phyloP scores from a whole-genome alignment of 2,888 invertebrate genomes.

The Drosophila antonietae region DNA sequence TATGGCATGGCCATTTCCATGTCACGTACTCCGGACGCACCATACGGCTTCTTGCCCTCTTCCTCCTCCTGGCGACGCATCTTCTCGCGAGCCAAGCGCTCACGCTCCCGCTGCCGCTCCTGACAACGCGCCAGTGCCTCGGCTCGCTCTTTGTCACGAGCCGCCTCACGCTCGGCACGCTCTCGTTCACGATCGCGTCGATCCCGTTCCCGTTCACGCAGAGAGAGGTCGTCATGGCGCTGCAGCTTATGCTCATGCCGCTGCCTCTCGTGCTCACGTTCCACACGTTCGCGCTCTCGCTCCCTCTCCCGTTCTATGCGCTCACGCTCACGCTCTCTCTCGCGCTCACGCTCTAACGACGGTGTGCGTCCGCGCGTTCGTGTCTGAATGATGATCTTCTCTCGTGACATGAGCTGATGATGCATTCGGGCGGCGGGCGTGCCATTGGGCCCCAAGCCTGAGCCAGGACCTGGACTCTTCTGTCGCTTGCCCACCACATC shows the following conservation, averaged over 20 bases:
- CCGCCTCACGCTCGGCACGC: conserved; percentile 86
- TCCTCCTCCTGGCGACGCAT: conserved; percentile 85
- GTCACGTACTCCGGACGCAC: conserved; percentile 83
- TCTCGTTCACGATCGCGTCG: conserved; percentile 87
- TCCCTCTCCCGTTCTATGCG: conserved; percentile 65
- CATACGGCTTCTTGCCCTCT: conserved; percentile 72
- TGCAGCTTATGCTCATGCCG: conserved; percentile 82
- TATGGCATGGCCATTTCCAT: conserved; percentile 86
- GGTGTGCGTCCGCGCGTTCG: conserved; percentile 83
- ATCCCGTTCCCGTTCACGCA: conserved; percentile 85
- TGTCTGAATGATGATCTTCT: conserved; percentile 83
- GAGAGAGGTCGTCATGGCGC: conserved; percentile 70
- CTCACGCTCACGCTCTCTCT: conserved; percentile 70
- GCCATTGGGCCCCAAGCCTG: conserved; percentile 39
- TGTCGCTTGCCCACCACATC: conserved; percentile 85
- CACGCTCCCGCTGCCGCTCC: conserved; percentile 86
- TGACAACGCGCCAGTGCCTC: conserved; percentile 89
- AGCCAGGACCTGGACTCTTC: conserved; percentile 83
- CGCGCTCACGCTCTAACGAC: conserved; percentile 74
- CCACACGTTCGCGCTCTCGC: conserved; percentile 49
- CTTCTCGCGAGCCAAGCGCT: conserved; percentile 85
- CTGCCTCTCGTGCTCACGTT: conserved; percentile 74
- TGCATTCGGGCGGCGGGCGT: conserved; percentile 82
- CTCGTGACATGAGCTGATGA: conserved; percentile 83
- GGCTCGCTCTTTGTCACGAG: conserved; percentile 87